Percentiles rank a stretch among this genome's conserved stretches.
Evolutionary conservation across 2,113 vertebrate species (phyloP).

Genomic region (Odontophorus gujanensis): DNA sequence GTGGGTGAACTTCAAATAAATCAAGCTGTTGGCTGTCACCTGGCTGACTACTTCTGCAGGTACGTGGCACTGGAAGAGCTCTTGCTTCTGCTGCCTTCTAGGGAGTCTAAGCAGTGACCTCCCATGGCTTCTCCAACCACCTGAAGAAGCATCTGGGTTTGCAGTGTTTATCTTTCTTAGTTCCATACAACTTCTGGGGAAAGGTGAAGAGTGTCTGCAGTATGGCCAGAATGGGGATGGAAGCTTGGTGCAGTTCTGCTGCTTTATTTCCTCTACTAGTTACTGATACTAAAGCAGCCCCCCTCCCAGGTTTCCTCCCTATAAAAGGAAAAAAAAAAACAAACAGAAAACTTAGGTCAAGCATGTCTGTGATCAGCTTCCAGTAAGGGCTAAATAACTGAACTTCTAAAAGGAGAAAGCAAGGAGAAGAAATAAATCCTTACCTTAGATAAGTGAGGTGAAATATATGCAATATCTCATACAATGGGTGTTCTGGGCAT

Average conservation of each 20-base stretch:
- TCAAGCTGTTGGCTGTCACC: neutral
- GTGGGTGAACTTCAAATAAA: neutral
- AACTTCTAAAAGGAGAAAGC: neutral
- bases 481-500: neutral
- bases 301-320: neutral
- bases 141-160: neutral
- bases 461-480: neutral
- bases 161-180: neutral
- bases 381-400: neutral
- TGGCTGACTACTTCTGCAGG: neutral
- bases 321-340: neutral
- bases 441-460: neutral
- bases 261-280: neutral
- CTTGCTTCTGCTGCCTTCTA: neutral
- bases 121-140: neutral
- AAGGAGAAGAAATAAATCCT: neutral
- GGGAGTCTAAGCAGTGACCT: neutral
- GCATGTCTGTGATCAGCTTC: neutral
- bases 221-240: too few relatives aligned
- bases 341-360: neutral
- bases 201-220: fast-evolving
- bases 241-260: neutral
- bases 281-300: fast-evolving
- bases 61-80: neutral
- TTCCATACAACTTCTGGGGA: fast-evolving